Evolutionary conservation across 2,113 vertebrate species (phyloP).

Genomic region (Etheostoma spectabile): DNA sequence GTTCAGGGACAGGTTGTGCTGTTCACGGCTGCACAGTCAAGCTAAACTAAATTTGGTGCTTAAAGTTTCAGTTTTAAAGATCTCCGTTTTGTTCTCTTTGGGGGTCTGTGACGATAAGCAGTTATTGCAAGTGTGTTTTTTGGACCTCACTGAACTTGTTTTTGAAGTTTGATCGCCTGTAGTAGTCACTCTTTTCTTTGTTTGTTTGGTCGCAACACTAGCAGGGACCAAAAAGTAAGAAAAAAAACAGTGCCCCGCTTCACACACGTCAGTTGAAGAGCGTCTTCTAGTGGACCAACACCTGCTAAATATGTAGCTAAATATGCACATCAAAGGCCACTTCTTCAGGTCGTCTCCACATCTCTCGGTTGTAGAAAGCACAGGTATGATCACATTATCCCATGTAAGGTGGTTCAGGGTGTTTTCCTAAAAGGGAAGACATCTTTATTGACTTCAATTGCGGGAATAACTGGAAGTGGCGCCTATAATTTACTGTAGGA

Average conservation of each 20-base stretch:
- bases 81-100: too few relatives aligned
- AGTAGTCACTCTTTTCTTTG: too few relatives aligned
- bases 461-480: background rate
- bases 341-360: background rate
- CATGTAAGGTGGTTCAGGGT: constrained; percentile 1
- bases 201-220: too few relatives aligned
- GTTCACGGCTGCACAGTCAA: background rate
- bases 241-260: too few relatives aligned
- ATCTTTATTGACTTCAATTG: background rate
- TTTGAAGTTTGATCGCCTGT: too few relatives aligned
- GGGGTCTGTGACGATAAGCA: too few relatives aligned
- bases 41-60: background rate
- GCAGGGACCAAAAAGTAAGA: too few relatives aligned
- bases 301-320: background rate
- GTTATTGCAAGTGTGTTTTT: too few relatives aligned
- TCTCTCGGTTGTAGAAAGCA: background rate
- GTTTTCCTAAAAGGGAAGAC: background rate
- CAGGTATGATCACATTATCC: constrained; percentile 10
- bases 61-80: too few relatives aligned
- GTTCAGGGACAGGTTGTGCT: background rate
- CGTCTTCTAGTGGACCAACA: too few relatives aligned
- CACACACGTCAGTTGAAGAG: too few relatives aligned
- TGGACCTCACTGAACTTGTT: too few relatives aligned
- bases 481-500: background rate
- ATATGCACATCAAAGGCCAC: background rate